Evolutionary conservation across 2,888 invertebrate species (phyloP).

Genomic region (Agrilus cyanescens): DNA sequence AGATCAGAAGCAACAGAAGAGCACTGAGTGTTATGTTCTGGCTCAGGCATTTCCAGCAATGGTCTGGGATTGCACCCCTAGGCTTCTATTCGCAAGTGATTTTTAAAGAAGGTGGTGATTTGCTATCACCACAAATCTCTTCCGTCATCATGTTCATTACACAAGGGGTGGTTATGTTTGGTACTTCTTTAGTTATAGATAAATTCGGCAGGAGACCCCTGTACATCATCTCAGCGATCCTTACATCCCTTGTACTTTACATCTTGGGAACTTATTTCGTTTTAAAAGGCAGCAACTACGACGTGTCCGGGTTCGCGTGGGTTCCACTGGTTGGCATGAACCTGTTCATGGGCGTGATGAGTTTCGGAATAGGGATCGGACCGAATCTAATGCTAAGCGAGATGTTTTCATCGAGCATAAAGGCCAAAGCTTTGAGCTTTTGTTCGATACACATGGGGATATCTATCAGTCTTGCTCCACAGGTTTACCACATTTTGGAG

Average conservation of each 20-base stretch:
- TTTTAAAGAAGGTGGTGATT: constrained; percentile 26
- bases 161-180: constrained; percentile 28
- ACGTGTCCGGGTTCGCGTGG: constrained; percentile 15
- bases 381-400: constrained; percentile 21
- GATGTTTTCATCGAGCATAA: constrained; percentile 21
- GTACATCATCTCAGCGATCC: constrained; percentile 37
- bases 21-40: constrained; percentile 49
- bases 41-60: constrained; percentile 29
- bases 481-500: constrained; percentile 23
- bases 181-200: constrained; percentile 26
- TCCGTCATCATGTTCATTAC: constrained; percentile 35
- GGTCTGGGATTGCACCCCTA: constrained; percentile 23
- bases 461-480: constrained; percentile 19
- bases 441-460: constrained; percentile 20
- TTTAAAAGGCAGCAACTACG: background rate
- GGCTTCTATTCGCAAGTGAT: constrained; percentile 25
- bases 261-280: constrained; percentile 18
- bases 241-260: constrained; percentile 20
- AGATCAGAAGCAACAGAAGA: constrained; percentile 44
- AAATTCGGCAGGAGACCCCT: constrained; percentile 34
- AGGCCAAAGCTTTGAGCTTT: constrained; percentile 22
- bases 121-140: constrained; percentile 25
- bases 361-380: constrained; percentile 18
- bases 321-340: constrained; percentile 17
- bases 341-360: constrained; percentile 16